phyloP scores from a whole-genome alignment of 2,888 invertebrate genomes.

The Euzophera pinguis region DNA sequence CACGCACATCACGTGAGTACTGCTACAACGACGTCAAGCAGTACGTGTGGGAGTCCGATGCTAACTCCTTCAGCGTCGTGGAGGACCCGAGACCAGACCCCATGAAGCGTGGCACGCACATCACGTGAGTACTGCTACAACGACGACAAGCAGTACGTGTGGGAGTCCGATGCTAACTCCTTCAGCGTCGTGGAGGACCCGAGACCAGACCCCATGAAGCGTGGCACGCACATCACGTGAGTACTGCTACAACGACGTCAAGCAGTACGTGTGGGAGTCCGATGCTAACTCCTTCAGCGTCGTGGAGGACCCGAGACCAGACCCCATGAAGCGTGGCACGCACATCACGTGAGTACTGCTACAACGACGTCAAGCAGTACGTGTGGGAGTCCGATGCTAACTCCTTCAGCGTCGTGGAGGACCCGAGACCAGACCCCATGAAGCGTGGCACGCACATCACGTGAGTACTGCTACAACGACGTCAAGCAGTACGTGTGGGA shows the following conservation, averaged over 20 bases:
- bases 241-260: slow-evolving; percentile 95
- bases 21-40: slow-evolving; percentile 96
- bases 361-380: slow-evolving; percentile 95
- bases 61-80: slow-evolving; percentile 91
- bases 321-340: slow-evolving; percentile 94
- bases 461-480: slow-evolving; percentile 94
- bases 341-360: slow-evolving; percentile 92
- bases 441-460: slow-evolving; percentile 93
- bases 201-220: slow-evolving; percentile 92
- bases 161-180: slow-evolving; percentile 97
- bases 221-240: slow-evolving; percentile 94
- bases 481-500: slow-evolving; percentile 99
- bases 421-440: slow-evolving; percentile 96
- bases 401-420: slow-evolving; percentile 93
- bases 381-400: slow-evolving; percentile 99
- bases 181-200: slow-evolving; percentile 97
- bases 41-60: slow-evolving; percentile 99
- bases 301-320: slow-evolving; percentile 95
- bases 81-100: slow-evolving; percentile 97
- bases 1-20: slow-evolving; percentile 91
- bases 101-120: slow-evolving; percentile 92
- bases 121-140: slow-evolving; percentile 96
- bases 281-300: slow-evolving; percentile 95
- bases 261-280: slow-evolving; percentile 98
- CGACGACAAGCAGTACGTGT: slow-evolving; percentile 95